A percentile compares a stretch with the other conserved stretches of the same genome.
Conservation (phyloP, 2,888 invertebrate species). For the Noctua fimbriata region DNA sequence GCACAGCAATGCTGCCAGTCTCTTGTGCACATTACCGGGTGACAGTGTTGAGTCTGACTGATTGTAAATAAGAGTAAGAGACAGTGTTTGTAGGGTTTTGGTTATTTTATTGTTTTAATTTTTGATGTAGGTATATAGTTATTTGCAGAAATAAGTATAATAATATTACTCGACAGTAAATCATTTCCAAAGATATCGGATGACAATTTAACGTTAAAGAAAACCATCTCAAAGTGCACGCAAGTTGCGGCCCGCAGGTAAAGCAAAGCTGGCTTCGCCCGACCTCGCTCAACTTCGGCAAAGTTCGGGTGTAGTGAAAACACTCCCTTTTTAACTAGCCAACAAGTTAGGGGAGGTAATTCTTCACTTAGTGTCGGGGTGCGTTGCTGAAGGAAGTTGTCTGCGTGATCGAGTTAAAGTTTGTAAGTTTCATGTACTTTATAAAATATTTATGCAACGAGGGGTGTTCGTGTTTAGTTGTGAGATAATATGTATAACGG, state of each 20-base stretch:
- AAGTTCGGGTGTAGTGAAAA: constrained; percentile 53
- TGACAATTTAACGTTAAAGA: neutral
- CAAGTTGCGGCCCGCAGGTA: constrained; percentile 19
- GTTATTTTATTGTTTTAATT: too few species aligned
- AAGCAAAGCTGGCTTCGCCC: constrained; percentile 20
- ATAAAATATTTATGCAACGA: constrained; percentile 27
- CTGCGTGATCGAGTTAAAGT: constrained; percentile 54
- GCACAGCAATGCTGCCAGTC: neutral
- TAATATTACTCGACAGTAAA: neutral
- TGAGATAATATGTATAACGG: neutral
- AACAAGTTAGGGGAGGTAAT: constrained; percentile 57
- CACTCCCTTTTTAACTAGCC: constrained; percentile 57
- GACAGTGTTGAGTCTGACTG: neutral
- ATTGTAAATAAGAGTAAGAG: too few species aligned
- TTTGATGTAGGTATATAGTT: too few species aligned
- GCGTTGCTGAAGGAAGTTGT: constrained; percentile 48
- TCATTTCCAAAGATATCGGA: neutral
- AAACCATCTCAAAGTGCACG: constrained; percentile 27
- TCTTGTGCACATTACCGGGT: neutral
- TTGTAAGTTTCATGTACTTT: constrained; percentile 35
- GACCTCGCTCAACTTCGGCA: constrained; percentile 43
- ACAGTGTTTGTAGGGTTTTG: too few species aligned
- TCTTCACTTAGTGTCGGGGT: constrained; percentile 57
- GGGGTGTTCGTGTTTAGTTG: neutral
- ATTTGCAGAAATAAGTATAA: too few species aligned